Evolutionary conservation across 2,888 invertebrate genomes (phyloP).

Genomic region (Andrena bicolor): DNA sequence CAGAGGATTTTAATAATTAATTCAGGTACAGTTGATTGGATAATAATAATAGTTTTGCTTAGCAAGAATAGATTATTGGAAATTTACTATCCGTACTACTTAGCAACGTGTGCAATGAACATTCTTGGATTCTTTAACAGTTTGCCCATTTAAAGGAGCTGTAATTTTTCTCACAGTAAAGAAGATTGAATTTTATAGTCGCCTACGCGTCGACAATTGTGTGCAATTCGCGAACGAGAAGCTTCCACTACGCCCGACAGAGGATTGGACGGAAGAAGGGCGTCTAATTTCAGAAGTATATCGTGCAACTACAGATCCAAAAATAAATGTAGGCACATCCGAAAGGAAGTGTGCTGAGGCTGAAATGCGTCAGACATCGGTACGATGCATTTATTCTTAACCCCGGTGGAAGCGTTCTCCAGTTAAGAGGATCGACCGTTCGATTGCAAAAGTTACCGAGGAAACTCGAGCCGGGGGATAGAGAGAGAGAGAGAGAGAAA

Average conservation of each 20-base stretch:
- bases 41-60: no score
- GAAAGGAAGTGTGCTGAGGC: conserved; percentile 56
- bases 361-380: conserved; percentile 41
- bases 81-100: no score
- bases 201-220: no score
- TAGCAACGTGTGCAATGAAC: no score
- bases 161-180: no score
- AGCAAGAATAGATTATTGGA: no score
- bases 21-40: no score
- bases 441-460: conserved; percentile 19
- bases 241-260: background rate
- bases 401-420: conserved; percentile 23
- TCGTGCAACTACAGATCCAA: conserved; percentile 52
- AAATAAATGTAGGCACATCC: conserved; percentile 57
- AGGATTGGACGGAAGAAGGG: conserved; percentile 33
- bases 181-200: no score
- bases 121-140: no score
- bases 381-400: conserved; percentile 62
- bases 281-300: conserved; percentile 61
- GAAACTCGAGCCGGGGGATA: background rate
- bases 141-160: no score
- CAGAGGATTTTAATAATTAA: no score
- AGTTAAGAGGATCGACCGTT: conserved; percentile 36
- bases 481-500: background rate
- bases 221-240: background rate